Conservation (phyloP, 2,888 invertebrate genomes). For the Leptinotarsa juncta region DNA sequence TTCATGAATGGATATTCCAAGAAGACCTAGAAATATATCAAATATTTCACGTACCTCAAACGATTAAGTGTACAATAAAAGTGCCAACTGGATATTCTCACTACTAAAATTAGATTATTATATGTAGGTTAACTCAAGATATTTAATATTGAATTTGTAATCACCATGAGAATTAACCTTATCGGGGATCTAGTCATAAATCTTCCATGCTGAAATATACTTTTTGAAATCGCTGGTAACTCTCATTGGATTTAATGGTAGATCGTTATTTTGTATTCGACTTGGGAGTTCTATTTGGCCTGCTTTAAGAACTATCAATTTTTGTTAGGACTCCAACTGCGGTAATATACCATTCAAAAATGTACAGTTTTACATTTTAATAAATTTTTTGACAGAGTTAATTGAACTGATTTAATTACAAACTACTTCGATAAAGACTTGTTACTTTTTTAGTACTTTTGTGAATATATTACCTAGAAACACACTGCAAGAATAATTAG, state of each 20-base stretch:
- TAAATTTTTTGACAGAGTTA: too few species aligned
- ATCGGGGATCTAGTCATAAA: background rate
- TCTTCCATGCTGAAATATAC: background rate
- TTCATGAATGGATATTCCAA: background rate
- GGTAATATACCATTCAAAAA: too few species aligned
- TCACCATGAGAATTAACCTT: background rate
- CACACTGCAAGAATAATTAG: too few species aligned
- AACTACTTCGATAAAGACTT: too few species aligned
- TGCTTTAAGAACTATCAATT: too few species aligned
- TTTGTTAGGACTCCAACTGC: background rate
- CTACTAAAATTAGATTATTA: slow-evolving; percentile 3
- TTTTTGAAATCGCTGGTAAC: background rate
- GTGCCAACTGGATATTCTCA: background rate
- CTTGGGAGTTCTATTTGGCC: background rate
- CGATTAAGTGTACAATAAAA: background rate
- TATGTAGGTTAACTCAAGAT: slow-evolving; percentile 6
- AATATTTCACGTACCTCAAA: background rate
- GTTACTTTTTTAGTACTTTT: too few species aligned
- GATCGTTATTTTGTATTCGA: background rate
- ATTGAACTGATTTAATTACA: too few species aligned
- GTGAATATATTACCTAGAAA: too few species aligned
- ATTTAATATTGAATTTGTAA: background rate
- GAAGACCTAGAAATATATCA: background rate
- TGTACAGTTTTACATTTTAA: too few species aligned
- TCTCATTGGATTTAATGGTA: background rate